Evolutionary conservation across 2,797 vertebrate species (phyloP), one percentile per base, ranked within the genome.

Genomic region (Heterohyrax brucei): DNA sequence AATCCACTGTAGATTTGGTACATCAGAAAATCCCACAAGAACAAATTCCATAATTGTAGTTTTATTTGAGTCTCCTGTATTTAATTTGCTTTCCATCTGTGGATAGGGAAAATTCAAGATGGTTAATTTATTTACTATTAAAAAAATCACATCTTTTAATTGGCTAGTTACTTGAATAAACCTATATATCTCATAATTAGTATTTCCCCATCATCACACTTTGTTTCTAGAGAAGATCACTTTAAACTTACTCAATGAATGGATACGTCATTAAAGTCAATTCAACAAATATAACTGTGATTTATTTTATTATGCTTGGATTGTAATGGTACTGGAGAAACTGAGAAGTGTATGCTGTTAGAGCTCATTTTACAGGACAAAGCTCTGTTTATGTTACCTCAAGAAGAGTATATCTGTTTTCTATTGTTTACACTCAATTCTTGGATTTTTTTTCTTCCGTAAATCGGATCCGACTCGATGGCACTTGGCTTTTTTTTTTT

Each of bases 21-120:
- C 24, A 61, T 95, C 94, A 80, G 90, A 96, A 95, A 97, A 97
- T 1, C 94, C 97, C 46, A 93, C 10, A 33, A 97, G 92, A 91
- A 97, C 18, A 87, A 96, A 97, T 73, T 94, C 95, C 53, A 72
- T n/a, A n/a, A 80, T 21, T 10, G 61, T 13, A 46, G 89, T 83
- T 7, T 21, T 1, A 83, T 96, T 97, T 10, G 5, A 13, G 7
- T 30, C 88, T 85, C 68, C 80, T 78, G 24, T 33, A 64, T 86
- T 73, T 70, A 48, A 61, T 79, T 82, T 88, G 48, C 13, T 79
- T 50, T 91, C 53, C 87, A 93, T 94, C 87, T 89, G 33, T 2
- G 73, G 70, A 66, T 53, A 85, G 10, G 3, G 22, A 24, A 91
- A 94, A 91, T 84, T 61, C 7, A 30, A 73, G 22, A 77, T 77